Percentiles rank a stretch among this genome's conserved stretches.
phyloP scores from a whole-genome alignment of 2,113 vertebrate species.

The Sinocyclocheilus rhinocerous region DNA sequence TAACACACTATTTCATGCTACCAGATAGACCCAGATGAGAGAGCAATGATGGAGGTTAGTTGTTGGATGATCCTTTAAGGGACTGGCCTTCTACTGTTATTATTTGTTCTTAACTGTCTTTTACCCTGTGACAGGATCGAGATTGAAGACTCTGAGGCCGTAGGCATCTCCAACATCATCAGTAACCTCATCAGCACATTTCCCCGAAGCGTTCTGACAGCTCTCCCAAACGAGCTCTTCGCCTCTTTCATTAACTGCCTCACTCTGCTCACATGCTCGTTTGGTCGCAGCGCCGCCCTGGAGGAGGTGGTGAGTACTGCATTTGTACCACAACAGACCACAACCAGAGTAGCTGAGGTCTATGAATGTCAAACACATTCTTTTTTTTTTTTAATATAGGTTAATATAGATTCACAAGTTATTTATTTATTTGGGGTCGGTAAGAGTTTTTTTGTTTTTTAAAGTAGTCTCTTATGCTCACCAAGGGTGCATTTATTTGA shows the following conservation, averaged over 20 bases:
- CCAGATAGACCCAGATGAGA: neutral
- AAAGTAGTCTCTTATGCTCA: too few relatives aligned
- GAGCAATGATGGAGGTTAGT: neutral
- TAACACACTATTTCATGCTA: neutral
- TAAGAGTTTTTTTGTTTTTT: too few relatives aligned
- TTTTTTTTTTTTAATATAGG: neutral
- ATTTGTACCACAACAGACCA: neutral
- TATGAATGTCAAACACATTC: neutral
- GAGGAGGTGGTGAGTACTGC: constrained; percentile 91
- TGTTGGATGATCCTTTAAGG: neutral
- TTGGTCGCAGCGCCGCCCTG: constrained; percentile 94
- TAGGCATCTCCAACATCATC: constrained; percentile 96
- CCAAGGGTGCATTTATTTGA: too few relatives aligned
- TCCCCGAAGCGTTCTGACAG: constrained; percentile 90
- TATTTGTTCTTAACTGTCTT: constrained; percentile 32
- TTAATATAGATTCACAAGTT: neutral
- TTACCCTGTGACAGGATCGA: constrained; percentile 83
- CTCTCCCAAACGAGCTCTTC: constrained; percentile 94
- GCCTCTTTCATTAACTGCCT: constrained; percentile 98
- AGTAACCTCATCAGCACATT: constrained; percentile 98
- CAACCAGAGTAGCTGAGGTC: neutral
- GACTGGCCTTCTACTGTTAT: neutral
- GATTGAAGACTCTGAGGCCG: constrained; percentile 97
- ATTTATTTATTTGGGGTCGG: neutral
- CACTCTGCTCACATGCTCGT: constrained; percentile 95